These are phyloP conservation scores for Nyctibius grandis DNA, from an alignment of 2,797 vertebrate species.

Conservation along the genomic window DNA sequence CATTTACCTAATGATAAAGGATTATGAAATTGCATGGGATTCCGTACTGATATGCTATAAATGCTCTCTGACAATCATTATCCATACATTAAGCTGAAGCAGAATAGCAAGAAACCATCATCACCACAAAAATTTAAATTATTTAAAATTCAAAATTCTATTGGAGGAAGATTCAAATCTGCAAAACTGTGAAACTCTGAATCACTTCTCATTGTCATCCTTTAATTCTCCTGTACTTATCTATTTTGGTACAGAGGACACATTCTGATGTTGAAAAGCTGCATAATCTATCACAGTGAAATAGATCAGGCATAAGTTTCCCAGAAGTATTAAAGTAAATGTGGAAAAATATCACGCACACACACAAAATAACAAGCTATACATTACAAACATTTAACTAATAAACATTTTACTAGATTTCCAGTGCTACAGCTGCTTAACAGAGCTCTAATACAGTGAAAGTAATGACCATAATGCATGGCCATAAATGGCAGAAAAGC, in stretches of 20 bases:
- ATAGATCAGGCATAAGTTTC: background rate
- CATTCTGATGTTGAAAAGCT: background rate
- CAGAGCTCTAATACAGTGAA: background rate
- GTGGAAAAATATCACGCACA: background rate
- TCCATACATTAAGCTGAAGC: background rate
- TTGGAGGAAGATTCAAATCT: background rate
- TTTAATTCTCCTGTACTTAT: background rate
- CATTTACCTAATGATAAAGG: slow-evolving; percentile 76
- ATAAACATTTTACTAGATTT: background rate
- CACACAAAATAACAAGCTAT: background rate
- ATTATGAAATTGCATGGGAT: background rate
- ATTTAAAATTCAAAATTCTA: background rate
- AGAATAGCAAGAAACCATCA: background rate
- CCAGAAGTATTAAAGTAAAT: background rate
- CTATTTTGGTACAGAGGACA: background rate
- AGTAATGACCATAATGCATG: background rate
- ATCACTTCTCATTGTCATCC: background rate
- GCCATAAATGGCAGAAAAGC: background rate
- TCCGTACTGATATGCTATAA: background rate
- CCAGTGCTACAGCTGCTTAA: background rate
- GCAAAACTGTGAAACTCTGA: background rate
- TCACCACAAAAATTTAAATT: background rate
- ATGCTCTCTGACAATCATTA: background rate
- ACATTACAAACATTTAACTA: background rate
- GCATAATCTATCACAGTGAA: background rate